phyloP scores from a whole-genome alignment of 2,888 invertebrate genomes.

The Tolmerus cingulatus region DNA sequence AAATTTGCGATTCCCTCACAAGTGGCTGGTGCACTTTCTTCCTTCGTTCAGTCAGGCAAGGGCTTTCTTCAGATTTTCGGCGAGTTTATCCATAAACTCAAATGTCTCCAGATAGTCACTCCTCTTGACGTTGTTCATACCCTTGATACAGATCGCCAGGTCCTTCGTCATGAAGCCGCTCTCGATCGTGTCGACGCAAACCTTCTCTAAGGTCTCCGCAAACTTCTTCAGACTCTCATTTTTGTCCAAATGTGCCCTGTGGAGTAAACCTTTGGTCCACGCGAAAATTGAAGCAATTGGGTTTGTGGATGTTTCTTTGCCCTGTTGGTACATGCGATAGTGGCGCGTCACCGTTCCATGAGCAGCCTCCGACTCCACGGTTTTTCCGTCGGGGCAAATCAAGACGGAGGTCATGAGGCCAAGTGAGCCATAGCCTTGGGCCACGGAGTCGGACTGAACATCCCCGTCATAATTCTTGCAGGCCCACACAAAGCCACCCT shows the following conservation, averaged over 20 bases:
- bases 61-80: slow-evolving; percentile 77
- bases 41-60: slow-evolving; percentile 15
- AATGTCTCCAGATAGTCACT: slow-evolving; percentile 95
- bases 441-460: slow-evolving; percentile 97
- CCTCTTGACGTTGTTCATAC: slow-evolving; percentile 75
- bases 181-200: slow-evolving; percentile 95
- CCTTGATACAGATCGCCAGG: slow-evolving; percentile 97
- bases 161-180: slow-evolving; percentile 97
- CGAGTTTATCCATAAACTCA: slow-evolving; percentile 94
- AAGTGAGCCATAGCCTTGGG: slow-evolving; percentile 95
- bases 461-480: slow-evolving; percentile 99
- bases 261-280: slow-evolving; percentile 93
- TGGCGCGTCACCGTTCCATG: slow-evolving; percentile 97
- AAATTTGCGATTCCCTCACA: neutral
- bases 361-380: slow-evolving; percentile 97
- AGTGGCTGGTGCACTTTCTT: neutral
- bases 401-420: slow-evolving; percentile 99
- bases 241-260: slow-evolving; percentile 92
- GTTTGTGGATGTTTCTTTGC: slow-evolving; percentile 98
- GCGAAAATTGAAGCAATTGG: slow-evolving; percentile 99
- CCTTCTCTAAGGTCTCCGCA: slow-evolving; percentile 85
- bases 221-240: slow-evolving; percentile 81
- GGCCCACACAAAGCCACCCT: slow-evolving; percentile 99
- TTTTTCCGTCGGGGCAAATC: slow-evolving; percentile 96
- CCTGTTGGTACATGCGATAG: slow-evolving; percentile 87